Conservation (phyloP, 2,797 vertebrate genomes). For the Gobio occitaniae region DNA sequence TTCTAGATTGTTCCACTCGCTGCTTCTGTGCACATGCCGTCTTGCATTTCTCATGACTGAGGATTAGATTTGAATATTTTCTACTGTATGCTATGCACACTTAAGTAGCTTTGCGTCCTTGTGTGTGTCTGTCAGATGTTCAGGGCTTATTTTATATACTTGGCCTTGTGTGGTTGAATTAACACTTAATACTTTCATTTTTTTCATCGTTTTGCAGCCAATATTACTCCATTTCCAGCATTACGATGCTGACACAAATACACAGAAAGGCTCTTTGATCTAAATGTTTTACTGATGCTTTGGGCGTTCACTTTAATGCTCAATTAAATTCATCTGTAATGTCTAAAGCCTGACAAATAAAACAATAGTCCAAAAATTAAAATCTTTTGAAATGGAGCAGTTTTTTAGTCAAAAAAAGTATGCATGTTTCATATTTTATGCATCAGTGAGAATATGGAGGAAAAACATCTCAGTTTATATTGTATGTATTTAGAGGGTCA, state of each 20-base stretch:
- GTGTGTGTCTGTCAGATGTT: background rate
- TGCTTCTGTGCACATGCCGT: background rate
- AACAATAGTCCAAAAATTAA: background rate
- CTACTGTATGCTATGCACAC: background rate
- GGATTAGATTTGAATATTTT: constrained; percentile 3
- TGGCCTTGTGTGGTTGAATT: background rate
- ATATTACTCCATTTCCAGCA: background rate
- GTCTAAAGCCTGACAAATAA: background rate
- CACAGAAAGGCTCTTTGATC: background rate
- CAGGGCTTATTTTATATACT: background rate
- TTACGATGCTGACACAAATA: background rate
- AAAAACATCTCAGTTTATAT: background rate
- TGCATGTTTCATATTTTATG: no score
- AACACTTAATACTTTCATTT: background rate
- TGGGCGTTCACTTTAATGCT: background rate
- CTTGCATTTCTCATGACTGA: constrained; percentile 2
- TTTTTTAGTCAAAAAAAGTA: background rate
- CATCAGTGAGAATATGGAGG: background rate
- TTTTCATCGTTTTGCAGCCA: background rate
- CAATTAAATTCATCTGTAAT: background rate
- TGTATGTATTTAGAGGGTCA: background rate
- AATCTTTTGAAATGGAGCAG: background rate
- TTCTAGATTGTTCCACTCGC: background rate
- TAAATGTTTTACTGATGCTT: background rate
- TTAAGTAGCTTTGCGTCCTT: background rate